Evolutionary conservation across 2,113 vertebrate genomes (phyloP), one percentile per base, ranked within the genome.

Genomic region (Chrysochloris asiatica): DNA sequence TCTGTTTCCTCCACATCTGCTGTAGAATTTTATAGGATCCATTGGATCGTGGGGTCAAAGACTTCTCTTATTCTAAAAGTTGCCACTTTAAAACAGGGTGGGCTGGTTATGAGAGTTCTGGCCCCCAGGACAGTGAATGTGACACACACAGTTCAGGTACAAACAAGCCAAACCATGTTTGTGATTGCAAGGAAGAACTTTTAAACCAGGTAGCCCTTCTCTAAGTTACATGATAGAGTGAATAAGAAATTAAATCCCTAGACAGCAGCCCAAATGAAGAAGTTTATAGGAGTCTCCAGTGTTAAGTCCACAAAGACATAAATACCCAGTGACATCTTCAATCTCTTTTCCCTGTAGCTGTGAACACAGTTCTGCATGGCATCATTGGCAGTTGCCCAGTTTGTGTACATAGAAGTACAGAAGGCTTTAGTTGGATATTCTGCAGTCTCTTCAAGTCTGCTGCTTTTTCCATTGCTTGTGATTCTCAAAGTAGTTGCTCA

Each of bases 11-110:
- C 9, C 24, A 38, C 17, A 36, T 56, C 19, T 47, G 75, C 59
- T 45, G 4, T 36, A 86, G 63, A 89, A 71, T 85, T 86, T 92
- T 90, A 80, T 3, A 65, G 43, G 47, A 54, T 38, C 47, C 82
- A 6, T 19, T 69, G 75, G 63, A 69, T 69, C 84, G 45, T 6
- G 78, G 81, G 54, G 47, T 72, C 41, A 22, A 2, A 28, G 54
- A 22, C 43, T 86, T 78, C 48, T 67, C 47, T 83, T 91, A 56
- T 52, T 89, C 56, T 48, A 33, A 87, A 86, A 91, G 36, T 22
- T 2, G 0, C 77, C 75, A 30, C 79, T 38, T 89, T 81, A 65
- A 82, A 92, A 85, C 36, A 63, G 48, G 47, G 83, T 38, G 26
- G 54, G 72, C 59, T 83, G 26, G 14, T 11, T 56, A 6, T n/a